phyloP scores from a whole-genome alignment of 2,797 vertebrate species.

The Silurus lanzhouensis region DNA sequence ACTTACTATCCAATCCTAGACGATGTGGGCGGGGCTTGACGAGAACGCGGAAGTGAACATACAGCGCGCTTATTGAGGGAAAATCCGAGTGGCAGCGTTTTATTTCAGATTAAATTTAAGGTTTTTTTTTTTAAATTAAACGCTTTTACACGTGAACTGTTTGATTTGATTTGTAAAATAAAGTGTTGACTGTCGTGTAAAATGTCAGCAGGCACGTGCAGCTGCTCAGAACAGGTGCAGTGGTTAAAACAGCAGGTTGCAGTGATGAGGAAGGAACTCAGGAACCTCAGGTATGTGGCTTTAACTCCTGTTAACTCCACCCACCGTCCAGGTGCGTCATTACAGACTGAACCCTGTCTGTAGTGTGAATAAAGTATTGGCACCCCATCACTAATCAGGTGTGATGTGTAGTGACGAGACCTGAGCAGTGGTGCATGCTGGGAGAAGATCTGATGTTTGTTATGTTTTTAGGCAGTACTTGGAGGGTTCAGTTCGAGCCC shows the following conservation, averaged over 20 bases:
- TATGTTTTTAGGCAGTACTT: slow-evolving; percentile 67
- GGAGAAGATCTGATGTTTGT: not conserved
- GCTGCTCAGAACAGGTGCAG: slow-evolving; percentile 54
- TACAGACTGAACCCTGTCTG: not conserved
- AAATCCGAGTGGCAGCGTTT: too few relatives aligned
- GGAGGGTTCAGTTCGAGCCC: slow-evolving; percentile 67
- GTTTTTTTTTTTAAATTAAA: not conserved
- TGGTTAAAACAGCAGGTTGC: slow-evolving; percentile 72
- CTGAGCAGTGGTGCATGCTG: not conserved
- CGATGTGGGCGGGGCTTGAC: not conserved
- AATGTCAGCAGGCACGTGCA: slow-evolving; percentile 62
- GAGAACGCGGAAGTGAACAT: not conserved
- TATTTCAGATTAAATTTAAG: not conserved
- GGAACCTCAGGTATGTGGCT: slow-evolving; percentile 74
- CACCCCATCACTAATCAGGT: not conserved
- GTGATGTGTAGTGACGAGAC: not conserved
- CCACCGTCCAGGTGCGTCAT: not conserved
- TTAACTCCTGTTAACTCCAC: not conserved
- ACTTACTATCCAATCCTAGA: not conserved
- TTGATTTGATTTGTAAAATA: not conserved
- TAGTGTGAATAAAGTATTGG: not conserved
- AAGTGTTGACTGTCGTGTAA: not conserved
- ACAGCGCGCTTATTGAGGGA: not conserved
- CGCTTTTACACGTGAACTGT: not conserved
- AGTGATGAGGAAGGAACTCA: slow-evolving; percentile 79